These are phyloP conservation scores for Hylyphantes graminicola DNA, from an alignment of 1,140 invertebrate species.

Conservation along the genomic window DNA sequence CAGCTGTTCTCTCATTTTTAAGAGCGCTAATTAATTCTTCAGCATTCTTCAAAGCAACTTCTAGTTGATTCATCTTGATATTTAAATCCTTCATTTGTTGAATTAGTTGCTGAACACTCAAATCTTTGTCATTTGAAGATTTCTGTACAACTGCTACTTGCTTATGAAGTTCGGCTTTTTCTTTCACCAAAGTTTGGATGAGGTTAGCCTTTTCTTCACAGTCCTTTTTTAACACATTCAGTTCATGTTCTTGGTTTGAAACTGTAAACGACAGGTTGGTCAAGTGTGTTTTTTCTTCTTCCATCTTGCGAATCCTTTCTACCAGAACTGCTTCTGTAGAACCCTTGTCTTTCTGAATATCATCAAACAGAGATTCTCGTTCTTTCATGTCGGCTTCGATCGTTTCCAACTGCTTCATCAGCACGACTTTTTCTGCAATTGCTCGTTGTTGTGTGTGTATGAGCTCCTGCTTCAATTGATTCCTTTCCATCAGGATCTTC, in stretches of 20 bases:
- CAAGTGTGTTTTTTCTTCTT: conserved; percentile 67
- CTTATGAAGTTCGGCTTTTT: conserved; percentile 68
- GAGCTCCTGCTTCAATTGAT: conserved; percentile 66
- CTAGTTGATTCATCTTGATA: conserved; percentile 65
- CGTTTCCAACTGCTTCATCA: conserved; percentile 69
- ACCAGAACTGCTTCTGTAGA: conserved; percentile 66
- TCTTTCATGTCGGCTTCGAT: conserved; percentile 71
- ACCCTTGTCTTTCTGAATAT: conserved; percentile 68
- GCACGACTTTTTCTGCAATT: conserved; percentile 68
- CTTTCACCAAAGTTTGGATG: conserved; percentile 66
- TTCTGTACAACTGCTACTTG: conserved; percentile 67
- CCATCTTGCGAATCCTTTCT: conserved; percentile 66
- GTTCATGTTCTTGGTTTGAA: conserved; percentile 67
- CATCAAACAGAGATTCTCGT: conserved; percentile 68
- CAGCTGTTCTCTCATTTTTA: conserved; percentile 68
- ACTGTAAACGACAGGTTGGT: conserved; percentile 64
- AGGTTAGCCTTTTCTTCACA: conserved; percentile 66
- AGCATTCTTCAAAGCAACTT: conserved; percentile 64
- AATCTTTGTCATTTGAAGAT: conserved; percentile 67
- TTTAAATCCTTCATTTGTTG: conserved; percentile 67
- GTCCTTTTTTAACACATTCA: conserved; percentile 67
- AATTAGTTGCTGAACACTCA: conserved; percentile 66
- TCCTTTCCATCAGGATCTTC: conserved; percentile 67
- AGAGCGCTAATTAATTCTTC: conserved; percentile 66
- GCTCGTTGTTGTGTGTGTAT: conserved; percentile 67